Percentiles rank a stretch among this genome's conserved stretches.
phyloP scores from a whole-genome alignment of 2,113 vertebrate genomes.

The Delphinapterus leucas region DNA sequence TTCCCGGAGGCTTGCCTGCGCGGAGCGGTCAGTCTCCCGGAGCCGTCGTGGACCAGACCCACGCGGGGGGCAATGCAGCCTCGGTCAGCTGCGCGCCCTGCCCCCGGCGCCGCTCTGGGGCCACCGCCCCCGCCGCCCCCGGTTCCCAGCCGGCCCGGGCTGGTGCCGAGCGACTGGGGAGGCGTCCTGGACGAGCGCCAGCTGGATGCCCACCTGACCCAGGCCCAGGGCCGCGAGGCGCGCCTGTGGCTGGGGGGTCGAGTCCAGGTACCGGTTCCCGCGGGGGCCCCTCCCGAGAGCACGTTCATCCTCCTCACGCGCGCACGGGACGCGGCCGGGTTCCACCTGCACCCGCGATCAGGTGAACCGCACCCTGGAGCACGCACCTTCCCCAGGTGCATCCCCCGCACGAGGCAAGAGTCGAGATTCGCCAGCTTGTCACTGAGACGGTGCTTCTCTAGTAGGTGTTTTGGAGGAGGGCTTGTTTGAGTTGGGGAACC shows the following conservation, averaged over 20 bases:
- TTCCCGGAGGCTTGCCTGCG: background rate
- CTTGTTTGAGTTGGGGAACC: no score
- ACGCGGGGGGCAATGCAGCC: rapidly evolving
- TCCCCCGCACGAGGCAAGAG: background rate
- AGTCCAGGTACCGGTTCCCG: background rate
- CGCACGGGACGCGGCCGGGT: background rate
- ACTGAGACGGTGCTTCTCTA: background rate
- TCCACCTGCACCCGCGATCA: background rate
- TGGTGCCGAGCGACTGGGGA: background rate
- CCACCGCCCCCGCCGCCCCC: no score
- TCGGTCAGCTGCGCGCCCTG: rapidly evolving
- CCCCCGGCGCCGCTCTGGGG: no score
- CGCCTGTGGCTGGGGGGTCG: background rate
- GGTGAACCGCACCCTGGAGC: background rate
- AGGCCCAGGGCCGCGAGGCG: background rate
- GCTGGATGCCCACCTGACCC: background rate
- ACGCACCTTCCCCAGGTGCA: background rate
- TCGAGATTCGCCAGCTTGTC: background rate
- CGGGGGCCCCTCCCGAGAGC: background rate
- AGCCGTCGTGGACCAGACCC: background rate
- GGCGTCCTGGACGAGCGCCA: background rate
- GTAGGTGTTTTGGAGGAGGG: background rate
- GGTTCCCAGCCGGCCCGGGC: rapidly evolving
- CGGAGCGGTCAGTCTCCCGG: rapidly evolving
- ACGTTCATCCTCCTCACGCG: rapidly evolving